Evolutionary conservation across 2,113 vertebrate species (phyloP).

Genomic region (Petrocephalus microphthalmus): DNA sequence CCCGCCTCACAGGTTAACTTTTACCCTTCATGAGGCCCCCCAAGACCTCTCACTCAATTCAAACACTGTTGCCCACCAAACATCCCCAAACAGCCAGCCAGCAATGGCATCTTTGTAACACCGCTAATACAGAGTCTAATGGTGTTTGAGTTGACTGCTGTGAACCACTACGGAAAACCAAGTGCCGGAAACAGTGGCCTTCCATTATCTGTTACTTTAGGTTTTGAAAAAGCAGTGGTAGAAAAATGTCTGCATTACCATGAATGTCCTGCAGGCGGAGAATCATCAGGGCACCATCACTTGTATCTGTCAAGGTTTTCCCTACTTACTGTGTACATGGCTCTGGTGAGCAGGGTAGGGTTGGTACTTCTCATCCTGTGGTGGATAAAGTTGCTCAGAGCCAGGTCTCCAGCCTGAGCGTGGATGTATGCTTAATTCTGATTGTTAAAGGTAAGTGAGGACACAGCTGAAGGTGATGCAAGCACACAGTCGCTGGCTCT

Average conservation of each 20-base stretch:
- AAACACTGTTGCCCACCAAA: not conserved
- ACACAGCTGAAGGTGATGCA: not conserved
- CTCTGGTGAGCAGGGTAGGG: not conserved
- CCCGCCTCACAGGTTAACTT: not conserved
- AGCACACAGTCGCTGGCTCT: not conserved
- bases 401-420: not conserved
- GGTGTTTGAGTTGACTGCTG: not conserved
- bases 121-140: not conserved
- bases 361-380: not conserved
- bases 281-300: not conserved
- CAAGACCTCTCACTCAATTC: not conserved
- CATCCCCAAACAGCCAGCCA: not conserved
- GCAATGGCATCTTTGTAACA: not conserved
- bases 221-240: not conserved
- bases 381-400: not conserved
- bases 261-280: not conserved
- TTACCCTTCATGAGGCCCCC: not conserved
- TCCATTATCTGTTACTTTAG: not conserved
- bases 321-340: not conserved
- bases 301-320: not conserved
- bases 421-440: not conserved
- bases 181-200: not conserved
- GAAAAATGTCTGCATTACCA: not conserved
- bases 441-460: not conserved
- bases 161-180: not conserved